Conservation (phyloP, 1,140 invertebrate species). For the Neotoxoptera formosana region DNA sequence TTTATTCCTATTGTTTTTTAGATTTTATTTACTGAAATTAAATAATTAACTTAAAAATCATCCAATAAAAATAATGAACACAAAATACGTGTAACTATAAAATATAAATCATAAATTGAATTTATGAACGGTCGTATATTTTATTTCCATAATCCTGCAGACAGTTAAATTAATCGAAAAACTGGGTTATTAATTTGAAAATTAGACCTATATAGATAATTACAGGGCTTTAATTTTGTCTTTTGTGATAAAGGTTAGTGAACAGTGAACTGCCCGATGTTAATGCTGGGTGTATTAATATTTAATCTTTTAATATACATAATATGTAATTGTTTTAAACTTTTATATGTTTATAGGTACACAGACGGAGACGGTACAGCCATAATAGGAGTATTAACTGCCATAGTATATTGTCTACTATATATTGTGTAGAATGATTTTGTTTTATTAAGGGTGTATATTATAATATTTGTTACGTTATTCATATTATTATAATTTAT, state of each 20-base stretch:
- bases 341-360: not conserved
- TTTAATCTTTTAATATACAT: not conserved
- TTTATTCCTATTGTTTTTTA: not conserved
- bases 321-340: not conserved
- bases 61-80: not conserved
- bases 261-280: not conserved
- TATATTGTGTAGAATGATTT: not conserved
- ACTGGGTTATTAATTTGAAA: slow-evolving; percentile 9
- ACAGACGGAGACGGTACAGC: not conserved
- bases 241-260: not conserved
- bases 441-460: not conserved
- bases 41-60: not conserved
- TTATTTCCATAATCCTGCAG: not conserved
- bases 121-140: not conserved
- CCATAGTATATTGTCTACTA: not conserved
- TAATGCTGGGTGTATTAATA: not conserved
- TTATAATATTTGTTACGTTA: not conserved
- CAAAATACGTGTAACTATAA: not conserved
- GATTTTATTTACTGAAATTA: not conserved
- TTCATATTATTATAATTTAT: not conserved
- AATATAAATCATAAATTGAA: not conserved
- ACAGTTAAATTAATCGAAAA: slow-evolving; percentile 13
- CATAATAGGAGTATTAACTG: not conserved
- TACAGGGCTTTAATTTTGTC: not conserved
- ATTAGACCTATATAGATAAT: not conserved